Base-by-base conservation (phyloP, 2,888 invertebrate species). In the Leucozona laternaria region DNA sequence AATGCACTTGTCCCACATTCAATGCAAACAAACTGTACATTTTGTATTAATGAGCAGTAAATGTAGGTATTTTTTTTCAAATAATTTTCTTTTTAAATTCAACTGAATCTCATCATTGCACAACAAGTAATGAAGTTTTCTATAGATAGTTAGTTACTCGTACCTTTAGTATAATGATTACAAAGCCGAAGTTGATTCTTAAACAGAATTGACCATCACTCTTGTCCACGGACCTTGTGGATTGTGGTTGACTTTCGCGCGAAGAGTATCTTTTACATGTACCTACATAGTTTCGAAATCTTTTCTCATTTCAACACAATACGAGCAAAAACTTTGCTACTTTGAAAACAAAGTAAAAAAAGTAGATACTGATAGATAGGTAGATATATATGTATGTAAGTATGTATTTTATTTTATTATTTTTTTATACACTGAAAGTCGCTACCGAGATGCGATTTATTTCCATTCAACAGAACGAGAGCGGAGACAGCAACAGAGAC, bases 281-380 rank as follows among this genome's bases (percentile, higher is more conserved):
- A 28, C 28, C 28, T 31, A 31, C 62, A 28, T 45, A 2, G 37
- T 79, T 79, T 84, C 71, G 76, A 84, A 71, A 82, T 84, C 73
- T 80, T 25, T 72, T 45, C 75, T 85, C 48, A 78, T 68, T 25
- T 80, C 77, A 70, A 78, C 68, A 87, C 75, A 76, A 78, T 82
- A 48, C 37, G 60, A 31, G 17, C 10, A 28, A 45, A 45, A 31
- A 25, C n/a, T n/a, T n/a, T 82, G 55, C 79, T 75, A 71, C 75
- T 84, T 68, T 81, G 45, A 79, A 83, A 81, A 58, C 43, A 71
- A 84, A 73, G 25, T 43, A 79, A 55, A 70, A 64, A 43, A 37
- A 70, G 68, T 71, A 75, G 34, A 60, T 71, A 57, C 50, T 53
- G 75, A 37, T 50, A 13, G 8, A 10, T 57, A 58, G 60, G 20